Percentiles rank a stretch among this genome's conserved stretches.
phyloP scores from a whole-genome alignment of 2,888 invertebrate species.

The Polymixis flavicincta region DNA sequence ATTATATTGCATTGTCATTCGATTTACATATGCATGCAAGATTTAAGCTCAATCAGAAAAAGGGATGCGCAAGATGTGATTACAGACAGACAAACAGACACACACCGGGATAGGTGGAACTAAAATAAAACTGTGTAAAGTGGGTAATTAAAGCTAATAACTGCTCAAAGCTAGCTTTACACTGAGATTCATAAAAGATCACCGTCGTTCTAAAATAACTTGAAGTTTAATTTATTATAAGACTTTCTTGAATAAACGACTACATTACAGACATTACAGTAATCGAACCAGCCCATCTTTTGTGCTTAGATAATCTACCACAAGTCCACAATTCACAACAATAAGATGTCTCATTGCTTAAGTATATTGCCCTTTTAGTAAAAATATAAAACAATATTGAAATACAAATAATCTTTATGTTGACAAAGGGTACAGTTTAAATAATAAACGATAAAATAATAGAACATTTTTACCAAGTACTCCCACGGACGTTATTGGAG shows the following conservation, averaged over 20 bases:
- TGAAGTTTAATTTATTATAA: not conserved
- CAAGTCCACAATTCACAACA: not conserved
- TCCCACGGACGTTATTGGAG: conserved; percentile 47
- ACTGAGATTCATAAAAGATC: not conserved
- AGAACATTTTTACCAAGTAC: conserved; percentile 10
- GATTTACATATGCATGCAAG: no score
- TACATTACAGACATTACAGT: no score
- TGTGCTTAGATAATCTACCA: not conserved
- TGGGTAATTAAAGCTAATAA: not conserved
- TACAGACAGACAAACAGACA: no score
- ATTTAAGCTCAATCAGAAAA: no score
- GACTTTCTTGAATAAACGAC: not conserved
- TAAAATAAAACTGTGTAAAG: no score
- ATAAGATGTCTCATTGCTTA: not conserved
- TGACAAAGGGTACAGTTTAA: conserved; percentile 21
- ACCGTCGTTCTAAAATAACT: not conserved
- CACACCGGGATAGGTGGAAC: no score
- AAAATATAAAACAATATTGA: not conserved
- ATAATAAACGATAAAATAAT: conserved; percentile 31
- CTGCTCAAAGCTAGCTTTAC: not conserved
- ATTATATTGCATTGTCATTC: no score
- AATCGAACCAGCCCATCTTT: not conserved
- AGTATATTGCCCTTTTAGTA: not conserved
- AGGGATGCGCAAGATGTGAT: no score
- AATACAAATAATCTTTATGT: conserved; percentile 6